Evolutionary conservation across 2,797 vertebrate species (phyloP), one percentile per base, ranked within the genome.

Genomic region (Arctocebus calabarensis): DNA sequence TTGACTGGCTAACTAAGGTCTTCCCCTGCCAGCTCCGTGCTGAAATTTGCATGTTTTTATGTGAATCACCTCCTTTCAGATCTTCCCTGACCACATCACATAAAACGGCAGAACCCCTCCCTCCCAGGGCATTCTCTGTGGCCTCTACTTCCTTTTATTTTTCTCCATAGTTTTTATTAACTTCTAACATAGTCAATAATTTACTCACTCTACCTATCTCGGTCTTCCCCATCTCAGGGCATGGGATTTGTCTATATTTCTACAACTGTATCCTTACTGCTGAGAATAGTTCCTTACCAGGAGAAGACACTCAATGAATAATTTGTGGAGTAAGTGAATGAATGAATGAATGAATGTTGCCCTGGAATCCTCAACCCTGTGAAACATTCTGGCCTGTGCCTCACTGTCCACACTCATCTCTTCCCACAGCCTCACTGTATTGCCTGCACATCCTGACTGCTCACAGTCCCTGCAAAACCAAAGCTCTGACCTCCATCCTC

Each of bases 101-200:
- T 32, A 37, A 34, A 20, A 43, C 32, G 14, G 14, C 0, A n/a
- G 59, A 77, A 13, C 3, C 20, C 37, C 10, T 23, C 32, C 81
- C n/a, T 0, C 1, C 14, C 48, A 52, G 5, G 27, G 37, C 22
- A 83, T 84, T 40, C 23, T 79, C 20, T 79, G 2, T 14, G 45
- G 12, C 17, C 13, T 25, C 59, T 14, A 8, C 25, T 55, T 93
- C 52, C 0, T 20, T 86, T 83, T 57, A 29, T 61, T 94, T 89
- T 90, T 70, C 73, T 75, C 79, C 37, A 3, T 11, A 70, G 22
- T 22, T 84, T 64, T 45, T 43, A 59, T 32, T n/a, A 40, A 37
- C 34, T 83, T 83, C 88, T 71, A 59, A 79, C 23, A 70, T 25
- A 37, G 14, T 45, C 83, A 82, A 14, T 57, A 89, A 70, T 48